Evolutionary conservation across 2,113 vertebrate genomes (phyloP), one percentile per base, ranked within the genome.

Genomic region (Notarius quadriscutis): DNA sequence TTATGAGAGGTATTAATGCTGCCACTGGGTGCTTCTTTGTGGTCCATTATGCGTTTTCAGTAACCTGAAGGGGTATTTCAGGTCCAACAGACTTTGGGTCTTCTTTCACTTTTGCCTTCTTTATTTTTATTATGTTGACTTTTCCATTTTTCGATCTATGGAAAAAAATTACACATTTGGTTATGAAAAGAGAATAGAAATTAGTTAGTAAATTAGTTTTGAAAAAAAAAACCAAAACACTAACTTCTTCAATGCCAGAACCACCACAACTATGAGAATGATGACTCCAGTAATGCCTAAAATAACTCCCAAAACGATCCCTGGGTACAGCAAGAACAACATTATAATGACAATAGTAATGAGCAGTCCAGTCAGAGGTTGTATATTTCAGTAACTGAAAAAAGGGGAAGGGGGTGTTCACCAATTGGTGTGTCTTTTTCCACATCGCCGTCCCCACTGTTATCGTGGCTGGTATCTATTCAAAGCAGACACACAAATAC

Each of bases 381-480:
- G 50, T 18, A 58, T 81, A 30, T 63, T 22, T 83, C 8, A 30
- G 18, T 62, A n/a, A 34, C 8, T 60, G 1, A 67, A 77, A 20
- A 11, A 20, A 30, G 67, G 2, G 7, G 1, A 1, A 2, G 67
- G 12, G 27, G 5, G 5, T 27, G 14, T 92, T 92, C 72, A 95
- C 95, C 94, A 79, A 94, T 81, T 53, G 93, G 94, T 53, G 95
- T 94, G 90, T 95, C 94, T 5, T 89, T 48, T 83, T 94, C 94
- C 0, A 81, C 79, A 1, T 94, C 95, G 62, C 93, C 92, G 0
- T 0, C 6, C 2, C 69, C 71, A 1, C 93, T 94, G 55, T 93
- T 92, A 0, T 0, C 6, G 1, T 30, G 34, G 0, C 34, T 48
- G 11, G 86, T 63, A 86, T 91, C 95, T 95, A 7, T 65, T 83